Percentiles rank a stretch among this genome's conserved stretches.
These are phyloP conservation scores for Glomeris maerens DNA, from an alignment of 1,140 invertebrate species.

Conservation along the genomic window DNA sequence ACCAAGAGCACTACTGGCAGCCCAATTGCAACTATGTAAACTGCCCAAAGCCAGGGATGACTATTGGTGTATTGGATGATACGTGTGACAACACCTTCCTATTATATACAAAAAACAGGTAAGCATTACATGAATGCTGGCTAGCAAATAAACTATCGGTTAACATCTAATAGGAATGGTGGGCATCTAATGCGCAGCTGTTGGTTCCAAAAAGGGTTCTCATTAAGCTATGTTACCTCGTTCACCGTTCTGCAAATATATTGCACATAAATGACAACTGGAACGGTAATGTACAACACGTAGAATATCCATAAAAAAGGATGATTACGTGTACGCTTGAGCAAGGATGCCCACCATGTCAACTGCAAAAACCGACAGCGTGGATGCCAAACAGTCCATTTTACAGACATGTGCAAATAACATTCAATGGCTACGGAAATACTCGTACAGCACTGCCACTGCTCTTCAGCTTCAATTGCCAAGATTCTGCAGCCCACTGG, in stretches of 20 bases:
- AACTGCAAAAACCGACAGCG: too few species aligned
- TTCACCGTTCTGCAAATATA: too few species aligned
- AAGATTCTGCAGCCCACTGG: slow-evolving; percentile 68
- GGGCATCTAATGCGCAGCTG: too few species aligned
- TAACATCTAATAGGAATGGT: too few species aligned
- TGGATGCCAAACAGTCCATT: too few species aligned
- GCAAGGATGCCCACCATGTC: slow-evolving; percentile 50
- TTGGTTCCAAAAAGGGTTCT: too few species aligned
- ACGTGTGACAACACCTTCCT: slow-evolving; percentile 68
- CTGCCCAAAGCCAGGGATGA: slow-evolving; percentile 78
- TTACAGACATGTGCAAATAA: too few species aligned
- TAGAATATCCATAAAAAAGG: slow-evolving; percentile 63
- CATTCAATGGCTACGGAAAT: neutral
- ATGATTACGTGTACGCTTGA: slow-evolving; percentile 51
- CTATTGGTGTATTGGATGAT: slow-evolving; percentile 67
- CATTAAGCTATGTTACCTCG: too few species aligned
- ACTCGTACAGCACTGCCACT: slow-evolving; percentile 48
- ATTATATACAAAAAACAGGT: too few species aligned
- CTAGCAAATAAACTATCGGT: too few species aligned
- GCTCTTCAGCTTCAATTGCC: slow-evolving; percentile 64
- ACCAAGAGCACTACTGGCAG: slow-evolving; percentile 64
- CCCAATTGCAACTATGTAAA: slow-evolving; percentile 62
- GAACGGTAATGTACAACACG: slow-evolving; percentile 56
- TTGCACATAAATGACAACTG: slow-evolving; percentile 36
- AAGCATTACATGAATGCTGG: too few species aligned